These are phyloP conservation scores for Cephonodes hylas DNA, from an alignment of 2,888 invertebrate genomes.

Conservation along the genomic window DNA sequence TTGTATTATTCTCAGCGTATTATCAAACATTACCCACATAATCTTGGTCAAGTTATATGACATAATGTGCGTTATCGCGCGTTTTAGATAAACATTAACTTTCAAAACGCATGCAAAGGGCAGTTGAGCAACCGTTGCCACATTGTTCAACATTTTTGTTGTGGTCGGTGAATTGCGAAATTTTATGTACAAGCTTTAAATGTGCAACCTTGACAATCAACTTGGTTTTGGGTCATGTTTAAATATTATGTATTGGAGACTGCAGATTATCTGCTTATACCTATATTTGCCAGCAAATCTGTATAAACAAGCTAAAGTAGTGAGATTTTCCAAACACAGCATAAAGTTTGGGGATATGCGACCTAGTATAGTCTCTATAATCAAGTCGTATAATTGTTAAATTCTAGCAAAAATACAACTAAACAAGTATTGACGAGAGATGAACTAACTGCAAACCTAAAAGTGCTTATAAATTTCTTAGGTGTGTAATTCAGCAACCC, in stretches of 20 bases:
- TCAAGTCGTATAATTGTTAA: no score
- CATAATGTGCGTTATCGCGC: slow-evolving; percentile 27
- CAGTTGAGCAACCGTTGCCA: background rate
- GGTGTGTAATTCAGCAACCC: no score
- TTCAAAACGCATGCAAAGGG: slow-evolving; percentile 18
- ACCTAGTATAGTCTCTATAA: no score
- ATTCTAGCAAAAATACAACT: no score
- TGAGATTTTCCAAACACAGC: no score
- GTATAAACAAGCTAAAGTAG: no score
- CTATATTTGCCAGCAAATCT: no score
- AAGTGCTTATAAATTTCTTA: no score
- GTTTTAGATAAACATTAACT: slow-evolving; percentile 22
- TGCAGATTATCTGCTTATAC: no score
- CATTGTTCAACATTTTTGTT: background rate
- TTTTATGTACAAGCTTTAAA: background rate
- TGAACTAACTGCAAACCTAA: no score
- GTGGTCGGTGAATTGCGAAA: background rate
- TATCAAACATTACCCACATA: background rate
- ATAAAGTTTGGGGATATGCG: no score
- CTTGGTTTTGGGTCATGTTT: background rate
- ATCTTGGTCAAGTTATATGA: slow-evolving; percentile 1
- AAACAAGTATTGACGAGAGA: no score
- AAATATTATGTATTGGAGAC: background rate
- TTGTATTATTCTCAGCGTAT: background rate
- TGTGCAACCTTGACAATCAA: background rate